These are phyloP conservation scores for Thryonomys swinderianus DNA, from an alignment of 2,113 vertebrate genomes.

Conservation along the genomic window DNA sequence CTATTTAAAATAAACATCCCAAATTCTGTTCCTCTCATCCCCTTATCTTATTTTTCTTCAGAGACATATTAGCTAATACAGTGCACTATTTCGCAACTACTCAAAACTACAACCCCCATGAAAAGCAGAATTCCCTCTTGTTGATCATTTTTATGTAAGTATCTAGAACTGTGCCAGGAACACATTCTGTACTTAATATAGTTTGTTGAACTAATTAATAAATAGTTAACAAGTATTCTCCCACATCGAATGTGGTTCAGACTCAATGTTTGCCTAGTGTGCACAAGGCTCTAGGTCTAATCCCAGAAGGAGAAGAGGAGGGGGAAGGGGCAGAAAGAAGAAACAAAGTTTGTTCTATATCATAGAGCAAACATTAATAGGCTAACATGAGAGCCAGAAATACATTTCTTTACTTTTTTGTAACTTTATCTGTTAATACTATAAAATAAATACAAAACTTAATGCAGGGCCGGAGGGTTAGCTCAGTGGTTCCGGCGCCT, in stretches of 20 bases:
- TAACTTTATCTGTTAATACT: background rate
- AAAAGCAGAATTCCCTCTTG: background rate
- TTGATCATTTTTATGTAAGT: background rate
- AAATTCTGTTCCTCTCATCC: background rate
- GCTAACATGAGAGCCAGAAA: background rate
- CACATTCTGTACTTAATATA: background rate
- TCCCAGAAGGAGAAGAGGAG: background rate
- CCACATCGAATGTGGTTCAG: too few species aligned
- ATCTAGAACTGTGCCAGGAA: background rate
- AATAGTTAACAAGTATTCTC: background rate
- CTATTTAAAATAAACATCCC: background rate
- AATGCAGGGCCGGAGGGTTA: too few species aligned
- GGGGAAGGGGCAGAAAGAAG: too few species aligned
- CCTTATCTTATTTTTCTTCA: constrained; percentile 18
- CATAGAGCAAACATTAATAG: background rate
- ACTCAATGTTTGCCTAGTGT: background rate
- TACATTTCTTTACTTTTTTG: background rate
- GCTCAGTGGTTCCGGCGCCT: too few species aligned
- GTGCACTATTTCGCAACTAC: background rate
- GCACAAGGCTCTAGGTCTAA: background rate
- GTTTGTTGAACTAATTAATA: background rate
- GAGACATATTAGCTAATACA: background rate
- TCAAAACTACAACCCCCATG: background rate
- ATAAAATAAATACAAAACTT: background rate
- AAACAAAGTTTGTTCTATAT: background rate